These are phyloP conservation scores for Argyrosomus regius DNA, from an alignment of 2,797 vertebrate genomes.

Conservation along the genomic window DNA sequence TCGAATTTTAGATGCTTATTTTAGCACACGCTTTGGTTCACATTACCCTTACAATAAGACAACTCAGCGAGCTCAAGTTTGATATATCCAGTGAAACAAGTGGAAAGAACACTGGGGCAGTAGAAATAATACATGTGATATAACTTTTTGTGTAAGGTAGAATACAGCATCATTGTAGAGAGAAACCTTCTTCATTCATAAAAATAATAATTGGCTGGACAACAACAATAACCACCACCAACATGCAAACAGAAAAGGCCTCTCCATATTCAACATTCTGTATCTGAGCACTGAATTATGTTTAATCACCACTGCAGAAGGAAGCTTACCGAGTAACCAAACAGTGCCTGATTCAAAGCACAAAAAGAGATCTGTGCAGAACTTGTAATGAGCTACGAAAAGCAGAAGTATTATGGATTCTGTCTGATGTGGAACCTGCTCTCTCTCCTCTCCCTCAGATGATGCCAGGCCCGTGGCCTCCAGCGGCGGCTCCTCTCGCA, in stretches of 20 bases:
- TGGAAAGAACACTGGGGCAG: neutral
- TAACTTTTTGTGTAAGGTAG: neutral
- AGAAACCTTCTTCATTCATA: neutral
- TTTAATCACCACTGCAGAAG: neutral
- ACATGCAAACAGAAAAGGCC: neutral
- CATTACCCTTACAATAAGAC: too few relatives aligned
- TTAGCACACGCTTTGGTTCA: too few relatives aligned
- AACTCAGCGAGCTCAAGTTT: neutral
- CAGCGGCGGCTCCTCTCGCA: conserved; percentile 64
- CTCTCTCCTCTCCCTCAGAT: conserved; percentile 62
- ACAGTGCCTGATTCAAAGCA: neutral
- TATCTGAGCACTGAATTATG: too few relatives aligned
- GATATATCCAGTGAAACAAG: neutral
- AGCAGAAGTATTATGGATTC: neutral
- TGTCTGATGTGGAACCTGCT: conserved; percentile 30
- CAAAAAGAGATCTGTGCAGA: neutral
- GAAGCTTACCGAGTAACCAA: neutral
- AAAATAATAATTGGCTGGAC: neutral
- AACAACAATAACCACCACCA: neutral
- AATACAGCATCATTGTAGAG: neutral
- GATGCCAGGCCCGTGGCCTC: conserved; percentile 52
- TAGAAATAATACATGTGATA: neutral
- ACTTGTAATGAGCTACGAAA: neutral
- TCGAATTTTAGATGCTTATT: too few relatives aligned
- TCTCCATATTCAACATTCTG: conserved; percentile 7